Evolutionary conservation across 1,140 invertebrate species (phyloP).

Genomic region (Zaprionus inermis): DNA sequence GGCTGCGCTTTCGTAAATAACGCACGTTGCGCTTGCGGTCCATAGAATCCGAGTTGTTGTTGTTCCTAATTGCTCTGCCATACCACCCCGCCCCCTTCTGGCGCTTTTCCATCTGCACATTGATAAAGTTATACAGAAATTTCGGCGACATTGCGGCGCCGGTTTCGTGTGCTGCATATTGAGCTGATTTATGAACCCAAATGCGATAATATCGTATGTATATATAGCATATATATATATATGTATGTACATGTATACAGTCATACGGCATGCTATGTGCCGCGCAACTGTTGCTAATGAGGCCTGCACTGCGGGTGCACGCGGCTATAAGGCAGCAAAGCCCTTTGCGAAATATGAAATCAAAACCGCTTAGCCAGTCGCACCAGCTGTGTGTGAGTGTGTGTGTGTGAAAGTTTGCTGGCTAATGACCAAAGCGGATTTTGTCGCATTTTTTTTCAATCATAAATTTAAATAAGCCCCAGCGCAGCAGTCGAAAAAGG

Average conservation of each 20-base stretch:
- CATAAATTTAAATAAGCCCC: constrained; percentile 60
- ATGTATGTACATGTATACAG: too few species aligned
- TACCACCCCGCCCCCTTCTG: background rate
- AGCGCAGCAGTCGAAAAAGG: constrained; percentile 24
- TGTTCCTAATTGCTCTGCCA: constrained; percentile 58
- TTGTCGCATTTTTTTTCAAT: constrained; percentile 53
- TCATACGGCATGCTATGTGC: background rate
- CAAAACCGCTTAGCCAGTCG: constrained; percentile 38
- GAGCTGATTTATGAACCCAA: constrained; percentile 46
- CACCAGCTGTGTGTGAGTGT: constrained; percentile 30
- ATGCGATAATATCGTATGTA: constrained; percentile 17
- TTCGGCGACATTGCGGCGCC: constrained; percentile 24
- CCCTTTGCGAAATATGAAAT: constrained; percentile 23
- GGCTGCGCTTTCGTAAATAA: background rate
- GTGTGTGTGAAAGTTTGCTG: constrained; percentile 1
- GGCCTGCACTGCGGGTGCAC: constrained; percentile 11
- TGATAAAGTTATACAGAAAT: constrained; percentile 9
- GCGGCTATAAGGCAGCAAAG: background rate
- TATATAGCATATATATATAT: constrained; percentile 1
- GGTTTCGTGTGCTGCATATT: constrained; percentile 38
- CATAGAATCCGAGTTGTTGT: constrained; percentile 5
- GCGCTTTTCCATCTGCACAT: background rate
- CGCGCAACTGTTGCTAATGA: constrained; percentile 41
- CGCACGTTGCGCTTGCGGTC: constrained; percentile 12
- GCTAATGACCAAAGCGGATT: constrained; percentile 44